Percentiles rank a stretch among this genome's conserved stretches.
Evolutionary conservation across 2,113 vertebrate species (phyloP).

Genomic region (Phalacrocorax pelagicus): DNA sequence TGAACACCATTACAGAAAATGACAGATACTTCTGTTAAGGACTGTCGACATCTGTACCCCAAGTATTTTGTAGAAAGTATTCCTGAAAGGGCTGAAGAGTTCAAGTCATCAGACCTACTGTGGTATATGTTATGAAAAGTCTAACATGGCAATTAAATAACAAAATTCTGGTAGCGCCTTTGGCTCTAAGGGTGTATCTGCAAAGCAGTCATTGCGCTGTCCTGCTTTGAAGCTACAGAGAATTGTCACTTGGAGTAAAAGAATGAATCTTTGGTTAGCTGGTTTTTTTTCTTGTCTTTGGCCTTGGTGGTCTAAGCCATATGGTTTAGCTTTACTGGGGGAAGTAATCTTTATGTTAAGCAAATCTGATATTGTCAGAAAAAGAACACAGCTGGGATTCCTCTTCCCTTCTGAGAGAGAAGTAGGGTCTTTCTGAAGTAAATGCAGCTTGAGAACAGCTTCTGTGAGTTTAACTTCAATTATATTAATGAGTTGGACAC

Average conservation of each 20-base stretch:
- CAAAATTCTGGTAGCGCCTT: not conserved
- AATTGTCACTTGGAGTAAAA: not conserved
- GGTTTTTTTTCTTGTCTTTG: not conserved
- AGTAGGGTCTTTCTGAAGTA: not conserved
- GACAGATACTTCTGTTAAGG: not conserved
- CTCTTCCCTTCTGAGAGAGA: not conserved
- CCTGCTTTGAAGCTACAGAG: not conserved
- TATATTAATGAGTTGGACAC: not conserved
- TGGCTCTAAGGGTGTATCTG: not conserved
- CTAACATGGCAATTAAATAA: not conserved
- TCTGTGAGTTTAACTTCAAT: not conserved
- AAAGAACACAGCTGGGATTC: not conserved
- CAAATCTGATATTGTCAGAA: not conserved
- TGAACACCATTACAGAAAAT: not conserved
- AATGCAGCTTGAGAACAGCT: not conserved
- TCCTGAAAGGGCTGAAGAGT: not conserved
- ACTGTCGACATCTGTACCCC: not conserved
- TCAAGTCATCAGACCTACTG: not conserved
- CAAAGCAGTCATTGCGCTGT: not conserved
- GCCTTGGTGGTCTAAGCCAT: not conserved
- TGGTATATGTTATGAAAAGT: not conserved
- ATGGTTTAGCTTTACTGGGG: not conserved
- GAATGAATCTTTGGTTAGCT: not conserved
- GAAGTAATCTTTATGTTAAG: not conserved
- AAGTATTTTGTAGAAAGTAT: not conserved